Percentiles rank a stretch among this genome's conserved stretches.
These are phyloP conservation scores for Agrenia bidenticulata DNA, from an alignment of 2,888 invertebrate species.

Conservation along the genomic window DNA sequence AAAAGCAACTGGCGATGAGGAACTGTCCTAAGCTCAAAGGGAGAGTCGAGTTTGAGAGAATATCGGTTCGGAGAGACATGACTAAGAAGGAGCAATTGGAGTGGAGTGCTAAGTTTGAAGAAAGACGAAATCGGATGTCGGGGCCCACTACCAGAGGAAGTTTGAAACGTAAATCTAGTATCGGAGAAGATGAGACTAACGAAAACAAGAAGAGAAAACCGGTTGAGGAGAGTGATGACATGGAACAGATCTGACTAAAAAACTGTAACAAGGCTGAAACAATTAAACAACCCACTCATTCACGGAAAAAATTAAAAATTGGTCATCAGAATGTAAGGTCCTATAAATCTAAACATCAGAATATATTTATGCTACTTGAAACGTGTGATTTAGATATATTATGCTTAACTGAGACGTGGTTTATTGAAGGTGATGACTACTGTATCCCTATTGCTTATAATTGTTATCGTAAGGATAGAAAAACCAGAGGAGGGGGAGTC, in stretches of 20 bases:
- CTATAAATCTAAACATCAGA: background rate
- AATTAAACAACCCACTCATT: no score
- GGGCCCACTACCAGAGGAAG: background rate
- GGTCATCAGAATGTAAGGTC: slow-evolving; percentile 7
- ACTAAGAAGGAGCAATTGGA: background rate
- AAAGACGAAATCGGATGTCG: background rate
- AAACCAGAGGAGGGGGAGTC: background rate
- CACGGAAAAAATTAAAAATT: background rate
- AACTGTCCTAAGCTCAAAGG: background rate
- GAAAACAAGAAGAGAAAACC: background rate
- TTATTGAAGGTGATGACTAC: background rate
- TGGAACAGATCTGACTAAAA: background rate
- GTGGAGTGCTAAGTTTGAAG: background rate
- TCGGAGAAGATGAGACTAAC: background rate
- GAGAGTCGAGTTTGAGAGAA: background rate
- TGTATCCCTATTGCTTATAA: background rate
- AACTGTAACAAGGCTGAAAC: no score
- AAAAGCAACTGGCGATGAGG: background rate
- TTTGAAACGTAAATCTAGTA: background rate
- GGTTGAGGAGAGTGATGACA: background rate
- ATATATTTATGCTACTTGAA: background rate
- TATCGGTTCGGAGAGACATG: background rate
- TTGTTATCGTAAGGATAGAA: background rate
- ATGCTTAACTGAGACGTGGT: slow-evolving; percentile 9
- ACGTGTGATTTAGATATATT: background rate